These are phyloP conservation scores for Taxidea taxus DNA, from an alignment of 2,113 vertebrate species.

Conservation along the genomic window DNA sequence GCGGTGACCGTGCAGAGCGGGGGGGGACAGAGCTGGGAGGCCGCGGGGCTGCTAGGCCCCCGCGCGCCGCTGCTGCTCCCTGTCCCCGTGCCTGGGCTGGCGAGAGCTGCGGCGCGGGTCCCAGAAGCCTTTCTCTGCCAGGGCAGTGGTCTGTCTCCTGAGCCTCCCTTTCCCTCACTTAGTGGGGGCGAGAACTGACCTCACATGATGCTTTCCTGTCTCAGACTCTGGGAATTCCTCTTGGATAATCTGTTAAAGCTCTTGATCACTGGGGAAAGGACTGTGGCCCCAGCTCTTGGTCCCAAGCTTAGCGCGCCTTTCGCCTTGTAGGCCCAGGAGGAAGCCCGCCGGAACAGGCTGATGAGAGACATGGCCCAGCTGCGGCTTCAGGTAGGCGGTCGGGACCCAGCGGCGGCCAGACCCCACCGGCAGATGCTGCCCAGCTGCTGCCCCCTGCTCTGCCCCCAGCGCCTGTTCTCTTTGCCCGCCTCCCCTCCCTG, in stretches of 20 bases:
- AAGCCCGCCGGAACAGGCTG: constrained; percentile 94
- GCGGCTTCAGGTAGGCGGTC: constrained; percentile 89
- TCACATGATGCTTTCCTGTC: fast-evolving
- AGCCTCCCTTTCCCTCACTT: neutral
- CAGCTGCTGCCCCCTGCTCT: neutral
- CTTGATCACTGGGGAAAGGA: neutral
- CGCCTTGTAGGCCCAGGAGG: constrained; percentile 91
- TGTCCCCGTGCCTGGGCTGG: fast-evolving
- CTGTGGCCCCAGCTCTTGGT: fast-evolving
- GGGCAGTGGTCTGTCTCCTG: neutral
- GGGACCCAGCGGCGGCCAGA: fast-evolving
- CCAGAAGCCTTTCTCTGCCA: neutral
- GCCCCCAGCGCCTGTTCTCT: neutral
- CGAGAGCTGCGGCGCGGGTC: too few relatives aligned
- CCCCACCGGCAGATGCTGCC: too few relatives aligned
- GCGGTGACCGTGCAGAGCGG: neutral
- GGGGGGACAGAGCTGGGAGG: neutral
- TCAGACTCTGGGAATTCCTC: neutral
- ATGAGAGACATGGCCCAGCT: constrained; percentile 99
- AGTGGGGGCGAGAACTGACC: neutral
- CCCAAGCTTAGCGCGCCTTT: constrained; percentile 32
- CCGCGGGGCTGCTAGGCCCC: neutral
- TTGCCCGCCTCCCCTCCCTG: neutral
- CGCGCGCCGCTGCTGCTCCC: neutral
- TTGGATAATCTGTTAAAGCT: neutral